Evolutionary conservation across 2,888 invertebrate species (phyloP), one percentile per base, ranked within the genome.

Genomic region (Hemistola chrysoprasaria): DNA sequence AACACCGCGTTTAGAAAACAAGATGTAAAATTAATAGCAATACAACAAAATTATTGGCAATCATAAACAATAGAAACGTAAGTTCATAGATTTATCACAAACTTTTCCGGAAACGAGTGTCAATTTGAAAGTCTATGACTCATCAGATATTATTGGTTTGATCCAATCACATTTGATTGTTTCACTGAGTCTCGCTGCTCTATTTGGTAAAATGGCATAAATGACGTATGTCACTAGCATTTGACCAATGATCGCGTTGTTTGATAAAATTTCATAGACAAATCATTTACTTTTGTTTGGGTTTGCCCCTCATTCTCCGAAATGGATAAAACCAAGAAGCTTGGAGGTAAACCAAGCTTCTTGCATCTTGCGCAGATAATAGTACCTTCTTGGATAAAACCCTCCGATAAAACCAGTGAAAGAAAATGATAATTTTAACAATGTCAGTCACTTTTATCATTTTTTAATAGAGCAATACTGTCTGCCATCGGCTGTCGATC

Each of bases 51-150:
- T 47, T 50, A 49, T 55, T 53, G 23, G 10, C 30, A 44, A 31
- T 61, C 78, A 83, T 72, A 78, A 68, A 62, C 74, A 80, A 78
- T 61, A 50, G 61, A 71, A 64, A 71, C 50, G 27, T 24, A 49
- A 47, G 55, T 61, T 56, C 78, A 84, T 78, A 83, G 75, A 80
- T 73, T 72, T 62, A 59, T 66, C 61, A 56, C 50, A 70, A 71
- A 78, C 70, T 79, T 78, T 75, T 74, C 87, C 87, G 87, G 87
- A 88, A 87, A 85, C 81, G 84, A 83, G 87, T 88, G 87, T 88
- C 87, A 81, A 53, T 65, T 72, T 72, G 62, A 73, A 74, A 78
- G 77, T 81, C 78, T 83, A 83, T 86, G 86, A 86, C 83, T 87
- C 86, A 87, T 77, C 78, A 57, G 52, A 64, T 64, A 64, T 55